Percentiles rank a stretch among this genome's conserved stretches.
phyloP scores from a whole-genome alignment of 2,113 vertebrate genomes.

The Amblyornis subalaris region DNA sequence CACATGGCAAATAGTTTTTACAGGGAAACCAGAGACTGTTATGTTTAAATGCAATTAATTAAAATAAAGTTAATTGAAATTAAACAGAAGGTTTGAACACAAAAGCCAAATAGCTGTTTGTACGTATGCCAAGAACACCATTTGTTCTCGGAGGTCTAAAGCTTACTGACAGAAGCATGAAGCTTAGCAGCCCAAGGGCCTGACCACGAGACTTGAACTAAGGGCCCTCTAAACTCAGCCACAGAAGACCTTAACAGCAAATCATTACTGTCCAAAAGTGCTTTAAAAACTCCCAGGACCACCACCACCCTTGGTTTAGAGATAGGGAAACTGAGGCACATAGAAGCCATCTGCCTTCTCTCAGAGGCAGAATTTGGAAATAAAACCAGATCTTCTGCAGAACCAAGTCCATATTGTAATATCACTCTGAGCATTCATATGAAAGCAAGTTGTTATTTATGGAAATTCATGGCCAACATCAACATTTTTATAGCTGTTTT shows the following conservation, averaged over 20 bases:
- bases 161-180: background rate
- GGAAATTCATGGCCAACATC: background rate
- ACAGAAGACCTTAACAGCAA: background rate
- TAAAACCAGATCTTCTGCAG: background rate
- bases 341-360: background rate
- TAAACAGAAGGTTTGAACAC: background rate
- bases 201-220: background rate
- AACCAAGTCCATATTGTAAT: background rate
- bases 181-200: background rate
- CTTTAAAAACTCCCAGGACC: background rate
- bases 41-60: background rate
- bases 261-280: background rate
- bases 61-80: background rate
- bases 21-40: background rate
- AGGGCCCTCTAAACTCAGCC: background rate
- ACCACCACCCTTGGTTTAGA: background rate
- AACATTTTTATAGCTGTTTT: slow-evolving; percentile 7
- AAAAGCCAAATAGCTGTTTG: background rate
- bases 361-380: background rate
- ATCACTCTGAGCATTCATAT: background rate
- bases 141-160: background rate
- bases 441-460: background rate
- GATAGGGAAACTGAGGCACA: background rate
- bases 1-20: background rate
- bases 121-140: background rate